Evolutionary conservation across 2,797 vertebrate genomes (phyloP).

Genomic region (Poeciliopsis gracilis): DNA sequence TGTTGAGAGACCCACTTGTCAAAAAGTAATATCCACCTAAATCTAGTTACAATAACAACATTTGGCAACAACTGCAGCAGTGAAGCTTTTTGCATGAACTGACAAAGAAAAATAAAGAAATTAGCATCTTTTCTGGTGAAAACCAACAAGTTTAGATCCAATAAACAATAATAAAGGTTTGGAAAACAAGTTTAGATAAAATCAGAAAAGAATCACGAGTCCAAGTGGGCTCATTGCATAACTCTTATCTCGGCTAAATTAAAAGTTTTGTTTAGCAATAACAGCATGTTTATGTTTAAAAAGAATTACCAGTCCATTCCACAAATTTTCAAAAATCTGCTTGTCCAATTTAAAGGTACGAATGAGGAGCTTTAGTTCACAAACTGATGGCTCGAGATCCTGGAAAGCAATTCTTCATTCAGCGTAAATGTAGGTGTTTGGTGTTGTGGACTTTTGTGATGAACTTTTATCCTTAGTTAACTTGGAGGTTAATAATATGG

Average conservation of each 20-base stretch:
- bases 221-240: background rate
- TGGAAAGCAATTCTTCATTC: background rate
- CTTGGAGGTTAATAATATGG: background rate
- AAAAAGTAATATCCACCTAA: background rate
- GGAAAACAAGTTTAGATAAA: constrained; percentile 1
- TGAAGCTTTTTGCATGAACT: background rate
- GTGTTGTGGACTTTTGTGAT: background rate
- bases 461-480: background rate
- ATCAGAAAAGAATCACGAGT: background rate
- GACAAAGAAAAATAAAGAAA: background rate
- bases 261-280: background rate
- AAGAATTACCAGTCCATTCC: background rate
- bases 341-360: background rate
- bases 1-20: background rate
- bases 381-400: background rate
- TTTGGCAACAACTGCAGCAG: background rate
- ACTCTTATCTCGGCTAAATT: background rate
- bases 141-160: constrained; percentile 6
- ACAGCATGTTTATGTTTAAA: background rate
- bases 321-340: background rate
- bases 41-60: background rate
- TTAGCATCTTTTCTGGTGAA: constrained; percentile 27
- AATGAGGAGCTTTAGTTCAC: background rate
- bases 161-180: constrained; percentile 1
- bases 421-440: background rate